Conservation (phyloP, 2,113 vertebrate genomes). For the Cacatua alba region DNA sequence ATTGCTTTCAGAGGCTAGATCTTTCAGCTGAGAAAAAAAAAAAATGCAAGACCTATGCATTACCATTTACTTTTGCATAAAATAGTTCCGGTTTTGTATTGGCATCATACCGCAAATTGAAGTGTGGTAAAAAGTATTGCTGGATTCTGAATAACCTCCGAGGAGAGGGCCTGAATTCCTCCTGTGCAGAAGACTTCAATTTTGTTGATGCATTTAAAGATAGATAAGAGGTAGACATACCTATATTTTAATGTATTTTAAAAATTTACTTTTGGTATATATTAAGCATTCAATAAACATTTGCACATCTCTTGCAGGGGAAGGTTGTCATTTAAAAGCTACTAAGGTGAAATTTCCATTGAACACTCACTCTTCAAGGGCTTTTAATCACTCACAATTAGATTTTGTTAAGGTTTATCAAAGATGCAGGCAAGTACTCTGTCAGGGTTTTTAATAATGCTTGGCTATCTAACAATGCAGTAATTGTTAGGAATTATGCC, state of each 20-base stretch:
- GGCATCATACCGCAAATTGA: neutral
- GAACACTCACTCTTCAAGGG: neutral
- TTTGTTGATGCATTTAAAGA: neutral
- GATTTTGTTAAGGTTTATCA: neutral
- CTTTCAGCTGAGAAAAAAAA: neutral
- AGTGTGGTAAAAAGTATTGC: neutral
- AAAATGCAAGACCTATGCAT: fast-evolving
- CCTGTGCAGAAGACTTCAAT: neutral
- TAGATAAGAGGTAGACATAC: neutral
- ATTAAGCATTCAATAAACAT: neutral
- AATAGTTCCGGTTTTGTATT: neutral
- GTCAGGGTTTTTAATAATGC: neutral
- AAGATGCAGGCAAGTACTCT: neutral
- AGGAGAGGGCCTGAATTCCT: neutral
- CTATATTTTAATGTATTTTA: neutral
- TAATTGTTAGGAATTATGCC: neutral
- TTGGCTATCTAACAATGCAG: neutral
- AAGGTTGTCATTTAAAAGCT: neutral
- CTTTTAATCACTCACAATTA: neutral
- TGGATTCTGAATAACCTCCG: neutral
- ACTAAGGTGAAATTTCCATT: neutral
- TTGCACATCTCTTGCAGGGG: neutral
- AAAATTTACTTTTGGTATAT: neutral
- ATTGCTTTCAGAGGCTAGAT: neutral
- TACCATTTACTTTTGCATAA: neutral